These are phyloP conservation scores for Criorhina ranunculi DNA, from an alignment of 2,888 invertebrate species.

Conservation along the genomic window DNA sequence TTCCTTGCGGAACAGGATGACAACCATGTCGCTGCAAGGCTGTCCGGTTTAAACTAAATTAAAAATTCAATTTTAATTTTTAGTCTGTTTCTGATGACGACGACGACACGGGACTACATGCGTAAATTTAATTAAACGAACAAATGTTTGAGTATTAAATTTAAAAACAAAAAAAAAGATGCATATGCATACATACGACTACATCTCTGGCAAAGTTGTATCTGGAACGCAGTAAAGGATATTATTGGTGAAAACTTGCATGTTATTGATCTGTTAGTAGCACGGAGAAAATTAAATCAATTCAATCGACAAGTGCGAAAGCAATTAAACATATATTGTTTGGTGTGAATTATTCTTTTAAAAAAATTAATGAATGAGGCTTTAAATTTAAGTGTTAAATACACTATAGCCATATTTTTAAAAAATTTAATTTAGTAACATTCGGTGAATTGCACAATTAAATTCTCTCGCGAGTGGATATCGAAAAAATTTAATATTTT, in stretches of 20 bases:
- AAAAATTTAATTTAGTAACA: neutral
- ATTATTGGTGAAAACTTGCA: neutral
- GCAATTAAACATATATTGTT: slow-evolving; percentile 13
- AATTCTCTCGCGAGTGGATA: too few relatives aligned
- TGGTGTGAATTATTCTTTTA: slow-evolving; percentile 3
- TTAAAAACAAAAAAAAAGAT: slow-evolving; percentile 25
- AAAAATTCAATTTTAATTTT: slow-evolving; percentile 54
- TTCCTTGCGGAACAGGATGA: too few relatives aligned
- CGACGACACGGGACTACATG: slow-evolving; percentile 22
- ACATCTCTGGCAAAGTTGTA: too few relatives aligned
- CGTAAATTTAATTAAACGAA: slow-evolving; percentile 66
- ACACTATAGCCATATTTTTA: neutral
- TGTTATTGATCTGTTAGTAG: neutral
- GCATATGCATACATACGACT: neutral
- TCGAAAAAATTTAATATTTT: too few relatives aligned
- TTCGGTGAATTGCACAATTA: neutral
- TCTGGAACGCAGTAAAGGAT: neutral
- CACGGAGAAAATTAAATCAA: slow-evolving; percentile 12
- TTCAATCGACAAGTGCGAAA: slow-evolving; percentile 2
- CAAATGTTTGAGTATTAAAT: slow-evolving; percentile 66
- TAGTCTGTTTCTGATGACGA: neutral
- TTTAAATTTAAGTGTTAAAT: neutral
- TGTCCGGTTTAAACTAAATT: slow-evolving; percentile 14
- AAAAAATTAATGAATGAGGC: neutral
- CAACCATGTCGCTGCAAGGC: too few relatives aligned